These are phyloP conservation scores for Phyto melanocephala DNA, from an alignment of 2,888 invertebrate genomes.

Conservation along the genomic window DNA sequence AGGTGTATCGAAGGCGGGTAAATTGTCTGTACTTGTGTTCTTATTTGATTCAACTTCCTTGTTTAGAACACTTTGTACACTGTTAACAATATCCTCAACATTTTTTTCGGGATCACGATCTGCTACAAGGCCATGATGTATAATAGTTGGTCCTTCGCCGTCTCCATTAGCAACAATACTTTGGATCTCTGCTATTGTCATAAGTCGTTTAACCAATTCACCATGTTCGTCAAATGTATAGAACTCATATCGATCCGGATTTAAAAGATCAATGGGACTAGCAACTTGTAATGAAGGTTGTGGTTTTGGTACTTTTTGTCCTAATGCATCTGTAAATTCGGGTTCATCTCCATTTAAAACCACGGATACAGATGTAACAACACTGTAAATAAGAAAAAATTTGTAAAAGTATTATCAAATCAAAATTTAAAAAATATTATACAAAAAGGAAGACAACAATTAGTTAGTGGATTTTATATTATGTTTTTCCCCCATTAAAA, in stretches of 20 bases:
- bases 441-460: too few species aligned
- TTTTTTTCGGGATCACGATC: constrained; percentile 83
- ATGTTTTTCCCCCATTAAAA: too few species aligned
- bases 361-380: constrained; percentile 84
- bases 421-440: too few species aligned
- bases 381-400: constrained; percentile 79
- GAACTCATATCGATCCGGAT: constrained; percentile 91
- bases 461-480: too few species aligned
- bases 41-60: constrained; percentile 84
- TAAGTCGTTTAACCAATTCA: constrained; percentile 88
- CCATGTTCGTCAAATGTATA: constrained; percentile 92
- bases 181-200: constrained; percentile 92
- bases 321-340: constrained; percentile 84
- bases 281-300: constrained; percentile 83
- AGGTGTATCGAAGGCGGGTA: constrained; percentile 83
- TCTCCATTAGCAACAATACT: constrained; percentile 91
- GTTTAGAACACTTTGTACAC: constrained; percentile 90
- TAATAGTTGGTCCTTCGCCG: constrained; percentile 81
- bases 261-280: constrained; percentile 89
- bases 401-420: too few species aligned
- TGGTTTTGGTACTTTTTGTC: constrained; percentile 84
- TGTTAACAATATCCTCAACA: constrained; percentile 89
- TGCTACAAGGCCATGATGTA: constrained; percentile 73
- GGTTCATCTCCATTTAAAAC: constrained; percentile 82
- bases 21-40: constrained; percentile 78